Base-by-base conservation (phyloP, 2,113 vertebrate genomes). In the Atherinomorus stipes region DNA sequence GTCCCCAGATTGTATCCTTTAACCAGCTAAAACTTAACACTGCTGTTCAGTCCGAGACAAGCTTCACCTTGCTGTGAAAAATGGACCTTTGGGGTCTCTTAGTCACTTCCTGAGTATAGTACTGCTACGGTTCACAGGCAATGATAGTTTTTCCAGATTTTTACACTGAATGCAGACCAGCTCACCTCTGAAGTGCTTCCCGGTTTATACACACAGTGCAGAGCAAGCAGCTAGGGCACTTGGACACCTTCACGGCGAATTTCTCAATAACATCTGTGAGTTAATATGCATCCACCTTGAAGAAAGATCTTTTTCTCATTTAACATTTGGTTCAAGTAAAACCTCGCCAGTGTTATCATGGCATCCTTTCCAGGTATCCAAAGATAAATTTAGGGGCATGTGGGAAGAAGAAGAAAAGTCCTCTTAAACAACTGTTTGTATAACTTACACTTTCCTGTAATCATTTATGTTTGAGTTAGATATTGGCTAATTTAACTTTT, bases 81-180 rank as follows among this genome's bases (percentile, higher is more conserved):
- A 83, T 74, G 19, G 50, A 71, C 63, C 51, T 54, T 37, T 1
- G 1, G 49, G 64, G 64, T 79, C 78, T 73, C 22, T 66, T 28
- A 52, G 60, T 38, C 71, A 67, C 66, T 84, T 88, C 85, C 84
- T 78, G 83, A 72, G 42, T 44, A 59, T 65, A 68, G 78, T 0
- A 3, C 63, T 28, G 49, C 62, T 18, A 28, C 1, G 42, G 69
- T 74, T 89, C 77, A 78, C 54, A 31, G 34, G 47, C 83, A 19
- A 22, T 80, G 81, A 89, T 90, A 81, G 67, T 71, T 91, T 92
- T 89, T 89, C 81, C 91, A 93, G 88, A 64, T 87, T 89, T 81
- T 75, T 38, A 80, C 74, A 85, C 38, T 31, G 52, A 23, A 40
- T 63, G 71, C 37, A 85, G 60, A 73, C 56, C 71, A 80, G 76